Conservation (phyloP, 2,113 vertebrate genomes). For the Azemiops feae region DNA sequence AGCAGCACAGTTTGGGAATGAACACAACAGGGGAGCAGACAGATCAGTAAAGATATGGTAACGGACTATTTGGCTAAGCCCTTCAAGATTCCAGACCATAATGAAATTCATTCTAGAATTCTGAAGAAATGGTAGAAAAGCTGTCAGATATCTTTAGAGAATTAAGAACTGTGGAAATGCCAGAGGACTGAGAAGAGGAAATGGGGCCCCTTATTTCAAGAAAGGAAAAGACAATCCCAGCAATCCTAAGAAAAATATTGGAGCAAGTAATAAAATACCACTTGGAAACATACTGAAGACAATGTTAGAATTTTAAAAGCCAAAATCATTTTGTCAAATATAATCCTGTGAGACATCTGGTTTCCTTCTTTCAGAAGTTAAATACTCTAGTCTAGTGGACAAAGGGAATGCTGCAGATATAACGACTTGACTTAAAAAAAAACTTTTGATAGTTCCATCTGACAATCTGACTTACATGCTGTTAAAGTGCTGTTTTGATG, state of each 20-base stretch:
- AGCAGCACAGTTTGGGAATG: not conserved
- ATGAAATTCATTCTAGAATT: not conserved
- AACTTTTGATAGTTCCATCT: not conserved
- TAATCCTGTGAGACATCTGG: not conserved
- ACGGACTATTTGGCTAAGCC: not conserved
- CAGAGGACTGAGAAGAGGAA: not conserved
- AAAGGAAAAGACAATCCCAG: not conserved
- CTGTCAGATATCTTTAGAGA: not conserved
- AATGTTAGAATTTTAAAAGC: not conserved
- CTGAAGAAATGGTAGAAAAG: not conserved
- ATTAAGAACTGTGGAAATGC: not conserved
- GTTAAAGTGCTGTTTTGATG: no score
- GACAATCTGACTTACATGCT: no score
- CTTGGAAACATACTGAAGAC: not conserved
- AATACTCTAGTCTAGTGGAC: not conserved
- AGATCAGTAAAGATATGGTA: not conserved
- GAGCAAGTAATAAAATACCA: not conserved
- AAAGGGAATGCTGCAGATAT: not conserved
- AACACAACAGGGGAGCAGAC: not conserved
- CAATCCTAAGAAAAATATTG: not conserved
- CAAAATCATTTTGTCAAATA: not conserved
- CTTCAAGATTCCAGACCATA: not conserved
- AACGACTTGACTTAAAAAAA: not conserved
- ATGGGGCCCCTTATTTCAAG: not conserved
- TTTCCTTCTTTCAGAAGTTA: not conserved